These are phyloP conservation scores for Cenopis cana DNA, from an alignment of 2,888 invertebrate genomes.

Conservation along the genomic window DNA sequence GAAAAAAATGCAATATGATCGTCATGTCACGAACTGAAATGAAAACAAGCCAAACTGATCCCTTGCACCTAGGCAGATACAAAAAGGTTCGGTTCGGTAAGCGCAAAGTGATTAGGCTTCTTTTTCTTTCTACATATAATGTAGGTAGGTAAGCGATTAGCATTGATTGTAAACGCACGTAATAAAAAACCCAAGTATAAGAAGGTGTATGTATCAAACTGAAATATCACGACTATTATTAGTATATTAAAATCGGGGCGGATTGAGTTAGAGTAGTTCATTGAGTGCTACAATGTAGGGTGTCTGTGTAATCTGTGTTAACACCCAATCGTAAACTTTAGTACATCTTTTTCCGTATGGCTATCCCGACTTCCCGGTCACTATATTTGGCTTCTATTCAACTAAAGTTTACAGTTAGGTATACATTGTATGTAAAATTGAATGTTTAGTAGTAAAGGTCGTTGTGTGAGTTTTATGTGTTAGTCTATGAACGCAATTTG, in stretches of 20 bases:
- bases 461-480: conserved; percentile 16
- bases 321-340: conserved; percentile 34
- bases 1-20: too few species aligned
- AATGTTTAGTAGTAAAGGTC: conserved; percentile 14
- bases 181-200: background rate
- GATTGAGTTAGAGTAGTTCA: conserved; percentile 15
- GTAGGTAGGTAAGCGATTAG: background rate
- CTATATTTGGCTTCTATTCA: conserved; percentile 5
- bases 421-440: conserved; percentile 28
- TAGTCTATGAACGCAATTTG: conserved; percentile 25
- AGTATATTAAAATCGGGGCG: conserved; percentile 12
- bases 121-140: background rate
- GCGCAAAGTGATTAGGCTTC: background rate
- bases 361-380: conserved; percentile 18
- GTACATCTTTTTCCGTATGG: conserved; percentile 29
- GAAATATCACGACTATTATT: conserved; percentile 15
- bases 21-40: background rate
- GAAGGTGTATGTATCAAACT: conserved; percentile 2
- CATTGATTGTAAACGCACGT: background rate
- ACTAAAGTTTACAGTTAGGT: conserved; percentile 10
- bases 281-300: conserved; percentile 26
- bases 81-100: too few species aligned
- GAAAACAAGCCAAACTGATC: background rate
- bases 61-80: too few species aligned
- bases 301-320: conserved; percentile 28